These are phyloP conservation scores for Molanna angustata DNA, from an alignment of 2,888 invertebrate genomes.

Conservation along the genomic window DNA sequence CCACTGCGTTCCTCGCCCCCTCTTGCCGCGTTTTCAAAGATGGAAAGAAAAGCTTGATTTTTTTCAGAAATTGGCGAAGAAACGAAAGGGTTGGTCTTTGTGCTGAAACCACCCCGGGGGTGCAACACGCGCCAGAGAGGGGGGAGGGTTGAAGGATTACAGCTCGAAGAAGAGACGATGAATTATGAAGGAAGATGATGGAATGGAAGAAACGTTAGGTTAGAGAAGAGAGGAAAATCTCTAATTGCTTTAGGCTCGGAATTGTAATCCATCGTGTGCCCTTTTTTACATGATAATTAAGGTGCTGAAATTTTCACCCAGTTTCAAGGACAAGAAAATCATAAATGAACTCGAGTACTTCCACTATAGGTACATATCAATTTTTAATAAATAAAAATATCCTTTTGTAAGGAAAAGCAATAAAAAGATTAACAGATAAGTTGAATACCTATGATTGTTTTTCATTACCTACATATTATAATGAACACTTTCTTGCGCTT, in stretches of 20 bases:
- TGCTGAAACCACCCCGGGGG: slow-evolving; percentile 16
- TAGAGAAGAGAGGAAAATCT: slow-evolving; percentile 5
- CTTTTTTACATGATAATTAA: too few species aligned
- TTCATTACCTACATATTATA: too few species aligned
- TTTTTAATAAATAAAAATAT: too few species aligned
- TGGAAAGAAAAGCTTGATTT: slow-evolving; percentile 23
- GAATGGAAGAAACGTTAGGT: slow-evolving; percentile 1
- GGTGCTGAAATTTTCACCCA: too few species aligned
- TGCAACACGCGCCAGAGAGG: not conserved
- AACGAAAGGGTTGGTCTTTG: slow-evolving; percentile 32
- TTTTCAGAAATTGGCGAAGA: slow-evolving; percentile 28
- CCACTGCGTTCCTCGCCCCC: slow-evolving; percentile 6
- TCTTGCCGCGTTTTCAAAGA: slow-evolving; percentile 13
- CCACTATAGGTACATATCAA: too few species aligned
- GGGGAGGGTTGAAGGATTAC: slow-evolving; percentile 18
- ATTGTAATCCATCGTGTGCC: too few species aligned
- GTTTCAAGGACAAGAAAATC: too few species aligned
- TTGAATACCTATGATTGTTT: too few species aligned
- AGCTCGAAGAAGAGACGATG: slow-evolving; percentile 16
- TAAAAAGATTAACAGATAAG: too few species aligned
- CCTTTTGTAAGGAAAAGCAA: too few species aligned
- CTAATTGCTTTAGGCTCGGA: slow-evolving; percentile 23
- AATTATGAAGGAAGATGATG: slow-evolving; percentile 12
- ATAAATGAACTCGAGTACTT: too few species aligned
- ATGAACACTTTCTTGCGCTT: too few species aligned